Evolutionary conservation across 2,113 vertebrate species (phyloP), one percentile per base, ranked within the genome.

Genomic region (Phaethon lepturus): DNA sequence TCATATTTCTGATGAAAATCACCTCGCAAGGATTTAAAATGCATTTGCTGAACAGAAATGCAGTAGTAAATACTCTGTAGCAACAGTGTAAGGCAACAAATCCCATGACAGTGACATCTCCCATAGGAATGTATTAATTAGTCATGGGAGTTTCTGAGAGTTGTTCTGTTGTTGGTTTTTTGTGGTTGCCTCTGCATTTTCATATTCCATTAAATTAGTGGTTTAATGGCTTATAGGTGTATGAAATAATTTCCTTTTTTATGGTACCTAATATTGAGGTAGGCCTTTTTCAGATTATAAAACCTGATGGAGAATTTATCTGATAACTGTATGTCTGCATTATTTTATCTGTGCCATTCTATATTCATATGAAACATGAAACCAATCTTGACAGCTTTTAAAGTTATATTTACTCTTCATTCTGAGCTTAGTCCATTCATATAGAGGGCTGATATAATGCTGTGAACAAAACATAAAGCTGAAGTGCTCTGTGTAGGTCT

Each of bases 351-450:
- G 10, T 86, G 9, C 20, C 17, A 3, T 67, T 71, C 22, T 50
- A 0, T 55, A 29, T 58, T 71, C 1, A 31, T 72, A 29, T 0
- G 0, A 62, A 85, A 50, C 11, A 35, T 4, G 19, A 58, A 73
- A 88, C 1, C 15, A 60, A 9, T 35, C 7, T 59, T 62, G 79
- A 33, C 9, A 63, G 16, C n/a, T 83, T 75, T 80, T 40, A 10
- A 15, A 38, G 9, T 55, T 66, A 3, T 2, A 25, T 35, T 86
- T 76, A 9, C 7, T 66, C 5, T 80, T 81, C 5, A 5, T 89
- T 85, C 20, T 42, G 25, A 91, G 15, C 29, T 76, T 72, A 6
- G 3, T 13, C 26, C 3, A 6, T 55, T 82, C 9, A 28, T 59
- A 25, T 12, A 13, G 40, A 68, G 24, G 33, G 19, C 33, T 47